Base-by-base conservation (phyloP, 2,113 vertebrate species). In the Centropus unirufus region DNA sequence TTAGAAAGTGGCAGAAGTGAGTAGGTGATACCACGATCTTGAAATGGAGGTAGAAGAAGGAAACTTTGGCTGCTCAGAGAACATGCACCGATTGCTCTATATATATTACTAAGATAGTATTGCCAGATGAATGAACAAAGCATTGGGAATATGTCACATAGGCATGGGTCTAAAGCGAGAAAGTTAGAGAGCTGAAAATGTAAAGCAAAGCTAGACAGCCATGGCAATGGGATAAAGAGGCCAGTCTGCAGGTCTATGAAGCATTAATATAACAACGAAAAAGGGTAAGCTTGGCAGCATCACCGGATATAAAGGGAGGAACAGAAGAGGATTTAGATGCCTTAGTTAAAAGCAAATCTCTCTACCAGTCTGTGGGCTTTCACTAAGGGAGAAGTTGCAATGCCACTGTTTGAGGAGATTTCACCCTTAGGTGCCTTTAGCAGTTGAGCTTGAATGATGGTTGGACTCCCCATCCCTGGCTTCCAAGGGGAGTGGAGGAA, bases 171-270 rank as follows among this genome's bases (percentile, higher is more conserved):
- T 84, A 55, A 69, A 36, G 57, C 84, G 85, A 87, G 40, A 49
- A 92, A 87, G 58, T 84, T 70, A 92, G 70, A 70, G 62, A 74
- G 44, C 72, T 93, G 64, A 83, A 95, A 91, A 86, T 89, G 82
- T 95, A 92, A 83, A 64, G 72, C 61, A 78, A 88, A 86, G 59
- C 57, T 70, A 88, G 79, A 90, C 85, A 93, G 90, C 85, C 92
- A 86, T 90, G 75, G 75, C 90, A 90, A 67, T 94, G 87, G 90
- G 89, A 91, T 93, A 83, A 93, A 88, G 83, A 88, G 92, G 76
- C 92, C 78, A 86, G 84, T 77, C 91, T 95, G 73, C 91, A 82
- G 91, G 92, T 83, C 91, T 94, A 27, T 72, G 93, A 90, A 94
- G 80, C 77, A 94, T 89, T 94, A 57, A 88, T 87, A 79, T 95